phyloP scores from a whole-genome alignment of 2,888 invertebrate genomes.

The Drosophila neoperkinsi region DNA sequence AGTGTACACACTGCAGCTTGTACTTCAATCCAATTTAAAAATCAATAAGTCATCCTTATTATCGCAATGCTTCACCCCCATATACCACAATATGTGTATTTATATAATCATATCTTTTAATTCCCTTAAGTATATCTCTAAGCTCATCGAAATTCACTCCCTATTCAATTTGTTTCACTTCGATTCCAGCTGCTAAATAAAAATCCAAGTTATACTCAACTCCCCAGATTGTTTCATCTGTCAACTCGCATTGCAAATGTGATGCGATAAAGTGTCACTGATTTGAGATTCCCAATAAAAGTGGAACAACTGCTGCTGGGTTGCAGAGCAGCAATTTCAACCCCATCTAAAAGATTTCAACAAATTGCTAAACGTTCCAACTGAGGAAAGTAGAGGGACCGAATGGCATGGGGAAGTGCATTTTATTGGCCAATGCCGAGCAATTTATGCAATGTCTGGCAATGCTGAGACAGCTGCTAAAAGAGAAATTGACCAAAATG shows the following conservation, averaged over 20 bases:
- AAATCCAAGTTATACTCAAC: conserved; percentile 21
- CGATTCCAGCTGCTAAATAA: conserved; percentile 5
- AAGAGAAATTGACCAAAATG: conserved; percentile 47
- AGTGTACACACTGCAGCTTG: not conserved
- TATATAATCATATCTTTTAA: conserved; percentile 5
- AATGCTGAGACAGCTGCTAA: conserved; percentile 25
- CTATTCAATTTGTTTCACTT: conserved; percentile 3
- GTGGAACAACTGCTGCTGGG: conserved; percentile 36
- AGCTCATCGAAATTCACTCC: conserved; percentile 6
- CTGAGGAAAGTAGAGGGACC: conserved; percentile 19
- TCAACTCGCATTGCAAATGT: conserved; percentile 44
- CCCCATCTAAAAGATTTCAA: conserved; percentile 16
- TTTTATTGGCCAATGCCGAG: conserved; percentile 69
- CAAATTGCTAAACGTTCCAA: conserved; percentile 25
- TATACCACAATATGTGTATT: not conserved
- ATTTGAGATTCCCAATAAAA: conserved; percentile 28
- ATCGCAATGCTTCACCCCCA: not conserved
- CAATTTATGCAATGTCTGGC: conserved; percentile 71
- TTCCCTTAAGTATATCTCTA: conserved; percentile 2
- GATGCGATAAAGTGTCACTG: conserved; percentile 47
- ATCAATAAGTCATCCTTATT: not conserved
- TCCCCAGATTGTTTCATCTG: conserved; percentile 35
- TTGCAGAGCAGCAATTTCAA: conserved; percentile 4
- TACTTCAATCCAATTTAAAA: not conserved
- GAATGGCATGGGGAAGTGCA: conserved; percentile 42